These are phyloP conservation scores for Lordiphosa andalusiaca DNA, from an alignment of 2,888 invertebrate genomes.

Conservation along the genomic window DNA sequence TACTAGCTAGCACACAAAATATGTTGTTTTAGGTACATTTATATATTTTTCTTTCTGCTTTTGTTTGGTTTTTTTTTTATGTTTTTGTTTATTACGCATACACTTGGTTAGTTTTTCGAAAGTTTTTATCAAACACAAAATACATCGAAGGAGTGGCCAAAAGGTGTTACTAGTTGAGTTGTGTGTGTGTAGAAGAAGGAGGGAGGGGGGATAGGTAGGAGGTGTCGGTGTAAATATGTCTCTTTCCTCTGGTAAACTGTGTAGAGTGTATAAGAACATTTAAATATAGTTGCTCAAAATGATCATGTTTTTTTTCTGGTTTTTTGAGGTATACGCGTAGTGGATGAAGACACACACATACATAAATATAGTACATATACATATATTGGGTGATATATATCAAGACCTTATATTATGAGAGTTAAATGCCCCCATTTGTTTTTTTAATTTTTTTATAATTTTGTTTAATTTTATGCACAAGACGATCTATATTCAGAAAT, in stretches of 20 bases:
- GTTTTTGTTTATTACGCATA: conserved; percentile 56
- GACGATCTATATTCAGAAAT: too few relatives aligned
- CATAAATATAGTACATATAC: conserved; percentile 77
- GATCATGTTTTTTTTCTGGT: conserved; percentile 56
- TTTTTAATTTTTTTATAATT: conserved; percentile 28
- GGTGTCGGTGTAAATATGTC: conserved; percentile 58
- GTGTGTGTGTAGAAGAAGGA: too few relatives aligned
- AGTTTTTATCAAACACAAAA: conserved; percentile 19
- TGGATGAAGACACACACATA: conserved; percentile 81
- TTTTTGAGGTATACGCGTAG: conserved; percentile 83
- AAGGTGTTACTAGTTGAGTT: conserved; percentile 6
- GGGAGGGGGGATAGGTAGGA: conserved; percentile 14
- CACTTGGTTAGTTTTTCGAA: conserved; percentile 53
- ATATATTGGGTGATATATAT: conserved; percentile 40
- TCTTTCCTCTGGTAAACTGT: conserved; percentile 42
- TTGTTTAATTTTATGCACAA: conserved; percentile 48
- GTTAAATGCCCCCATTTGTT: background rate
- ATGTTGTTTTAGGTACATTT: conserved; percentile 78
- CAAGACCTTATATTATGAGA: too few relatives aligned
- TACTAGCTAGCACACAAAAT: conserved; percentile 79
- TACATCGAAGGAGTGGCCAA: conserved; percentile 41
- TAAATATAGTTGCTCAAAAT: conserved; percentile 62
- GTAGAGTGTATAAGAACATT: conserved; percentile 64
- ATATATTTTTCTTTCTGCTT: conserved; percentile 56
- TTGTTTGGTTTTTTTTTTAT: conserved; percentile 60